These are phyloP conservation scores for Philereme transversata DNA, from an alignment of 2,888 invertebrate genomes.

Conservation along the genomic window DNA sequence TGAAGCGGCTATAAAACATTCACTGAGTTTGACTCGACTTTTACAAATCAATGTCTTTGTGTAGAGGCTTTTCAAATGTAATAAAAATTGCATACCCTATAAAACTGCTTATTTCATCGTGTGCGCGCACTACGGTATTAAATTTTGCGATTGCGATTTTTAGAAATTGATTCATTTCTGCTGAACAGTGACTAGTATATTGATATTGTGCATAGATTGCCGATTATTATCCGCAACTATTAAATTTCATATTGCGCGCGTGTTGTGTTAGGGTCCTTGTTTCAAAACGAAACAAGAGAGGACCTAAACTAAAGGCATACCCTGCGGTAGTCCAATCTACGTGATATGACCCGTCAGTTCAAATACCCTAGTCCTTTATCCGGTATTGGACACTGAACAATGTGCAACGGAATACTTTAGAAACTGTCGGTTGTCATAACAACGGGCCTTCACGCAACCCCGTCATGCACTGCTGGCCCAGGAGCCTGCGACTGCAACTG, in stretches of 20 bases:
- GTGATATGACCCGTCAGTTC: slow-evolving; percentile 12
- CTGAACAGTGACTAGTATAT: no score
- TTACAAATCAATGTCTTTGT: no score
- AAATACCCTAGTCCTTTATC: slow-evolving; percentile 20
- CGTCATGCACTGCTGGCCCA: slow-evolving; percentile 58
- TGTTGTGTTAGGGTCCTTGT: no score
- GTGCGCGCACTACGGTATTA: no score
- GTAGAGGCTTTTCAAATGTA: no score
- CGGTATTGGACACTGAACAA: slow-evolving; percentile 22
- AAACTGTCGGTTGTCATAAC: slow-evolving; percentile 60
- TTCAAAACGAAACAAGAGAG: slow-evolving; percentile 13
- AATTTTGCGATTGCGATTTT: no score
- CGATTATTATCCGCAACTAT: no score
- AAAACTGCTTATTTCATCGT: no score
- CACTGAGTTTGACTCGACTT: background rate
- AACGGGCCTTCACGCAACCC: slow-evolving; percentile 56
- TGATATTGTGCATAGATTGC: no score
- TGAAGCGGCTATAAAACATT: background rate
- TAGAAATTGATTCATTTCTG: no score
- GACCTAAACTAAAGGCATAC: slow-evolving; percentile 11
- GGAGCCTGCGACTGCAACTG: slow-evolving; percentile 31
- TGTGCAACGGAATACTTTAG: slow-evolving; percentile 43
- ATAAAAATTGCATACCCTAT: no score
- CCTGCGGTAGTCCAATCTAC: slow-evolving; percentile 5
- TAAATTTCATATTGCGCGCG: no score